These are phyloP conservation scores for Himalopsyche japonica DNA, from an alignment of 2,888 invertebrate genomes.

Conservation along the genomic window DNA sequence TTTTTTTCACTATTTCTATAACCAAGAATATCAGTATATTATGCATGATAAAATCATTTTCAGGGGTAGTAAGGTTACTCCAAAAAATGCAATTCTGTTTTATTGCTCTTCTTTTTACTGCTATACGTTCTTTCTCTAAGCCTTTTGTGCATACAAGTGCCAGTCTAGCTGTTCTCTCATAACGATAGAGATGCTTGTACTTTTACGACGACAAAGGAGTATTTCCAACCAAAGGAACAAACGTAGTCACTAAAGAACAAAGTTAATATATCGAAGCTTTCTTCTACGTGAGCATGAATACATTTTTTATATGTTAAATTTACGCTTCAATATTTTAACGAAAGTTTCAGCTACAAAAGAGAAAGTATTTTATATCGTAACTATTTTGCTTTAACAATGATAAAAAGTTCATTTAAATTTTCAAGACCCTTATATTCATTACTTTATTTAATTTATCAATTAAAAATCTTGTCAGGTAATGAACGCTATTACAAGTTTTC, in stretches of 20 bases:
- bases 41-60: too few relatives aligned
- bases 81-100: background rate
- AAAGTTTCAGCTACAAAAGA: background rate
- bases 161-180: background rate
- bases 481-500: too few relatives aligned
- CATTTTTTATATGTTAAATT: background rate
- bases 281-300: background rate
- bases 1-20: too few relatives aligned
- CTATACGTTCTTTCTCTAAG: background rate
- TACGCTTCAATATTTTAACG: background rate
- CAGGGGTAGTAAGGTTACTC: too few relatives aligned
- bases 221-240: slow-evolving; percentile 11
- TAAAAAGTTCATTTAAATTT: too few relatives aligned
- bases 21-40: too few relatives aligned
- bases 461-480: too few relatives aligned
- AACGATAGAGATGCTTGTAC: background rate
- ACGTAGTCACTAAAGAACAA: background rate
- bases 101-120: background rate
- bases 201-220: slow-evolving; percentile 16
- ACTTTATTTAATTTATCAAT: too few relatives aligned
- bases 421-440: too few relatives aligned
- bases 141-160: slow-evolving; percentile 24
- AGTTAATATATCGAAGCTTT: background rate
- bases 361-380: background rate
- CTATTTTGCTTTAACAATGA: too few relatives aligned